Conservation (phyloP, 2,113 vertebrate species). For the Promerops cafer region DNA sequence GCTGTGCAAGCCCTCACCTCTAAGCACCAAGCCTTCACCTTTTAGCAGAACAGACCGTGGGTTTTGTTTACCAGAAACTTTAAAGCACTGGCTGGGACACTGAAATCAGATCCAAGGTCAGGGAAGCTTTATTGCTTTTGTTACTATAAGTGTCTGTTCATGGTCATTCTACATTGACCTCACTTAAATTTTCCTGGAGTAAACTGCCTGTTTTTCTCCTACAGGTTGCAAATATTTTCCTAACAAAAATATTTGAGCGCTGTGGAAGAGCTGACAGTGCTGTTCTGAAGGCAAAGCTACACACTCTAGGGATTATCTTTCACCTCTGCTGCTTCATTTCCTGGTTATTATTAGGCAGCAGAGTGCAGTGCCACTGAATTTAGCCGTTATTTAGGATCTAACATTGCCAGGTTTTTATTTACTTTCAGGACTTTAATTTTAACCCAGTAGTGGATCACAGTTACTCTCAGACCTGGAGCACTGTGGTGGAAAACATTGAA, state of each 20-base stretch:
- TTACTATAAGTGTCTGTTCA: background rate
- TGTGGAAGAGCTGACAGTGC: background rate
- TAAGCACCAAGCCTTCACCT: background rate
- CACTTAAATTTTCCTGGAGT: background rate
- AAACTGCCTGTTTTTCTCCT: background rate
- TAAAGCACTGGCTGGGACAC: background rate
- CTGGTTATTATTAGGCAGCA: background rate
- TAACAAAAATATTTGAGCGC: background rate
- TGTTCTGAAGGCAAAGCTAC: background rate
- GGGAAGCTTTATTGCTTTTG: background rate
- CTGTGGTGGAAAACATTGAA: background rate
- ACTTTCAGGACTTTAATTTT: background rate
- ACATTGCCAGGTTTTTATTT: background rate
- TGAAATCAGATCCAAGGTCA: background rate
- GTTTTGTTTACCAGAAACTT: background rate
- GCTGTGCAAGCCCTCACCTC: background rate
- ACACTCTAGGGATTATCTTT: background rate
- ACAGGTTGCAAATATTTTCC: background rate
- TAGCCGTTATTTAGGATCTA: background rate
- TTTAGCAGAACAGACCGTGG: background rate
- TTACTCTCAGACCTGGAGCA: background rate
- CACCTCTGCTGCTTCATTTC: background rate
- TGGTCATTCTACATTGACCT: background rate
- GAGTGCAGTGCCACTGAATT: background rate
- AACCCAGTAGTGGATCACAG: background rate